Evolutionary conservation across 2,113 vertebrate genomes (phyloP).

Genomic region (Gobio gobio): DNA sequence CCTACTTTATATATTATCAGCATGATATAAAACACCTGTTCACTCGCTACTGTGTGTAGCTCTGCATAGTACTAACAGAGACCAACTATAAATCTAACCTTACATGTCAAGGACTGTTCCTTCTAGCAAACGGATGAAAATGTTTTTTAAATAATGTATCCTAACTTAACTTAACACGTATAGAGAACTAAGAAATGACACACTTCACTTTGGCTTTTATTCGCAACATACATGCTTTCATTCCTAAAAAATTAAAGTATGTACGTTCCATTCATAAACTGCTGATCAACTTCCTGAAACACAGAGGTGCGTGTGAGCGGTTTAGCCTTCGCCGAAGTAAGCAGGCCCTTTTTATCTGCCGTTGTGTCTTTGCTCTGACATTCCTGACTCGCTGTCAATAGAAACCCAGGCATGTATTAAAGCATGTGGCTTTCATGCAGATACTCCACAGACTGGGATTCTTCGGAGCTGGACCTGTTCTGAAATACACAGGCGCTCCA

Average conservation of each 20-base stretch:
- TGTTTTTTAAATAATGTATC: background rate
- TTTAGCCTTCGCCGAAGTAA: background rate
- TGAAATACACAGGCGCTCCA: background rate
- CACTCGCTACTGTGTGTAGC: too few relatives aligned
- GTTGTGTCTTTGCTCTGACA: slow-evolving; percentile 32
- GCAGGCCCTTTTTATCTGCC: slow-evolving; percentile 28
- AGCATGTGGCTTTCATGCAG: background rate
- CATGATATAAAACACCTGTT: background rate
- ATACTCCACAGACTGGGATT: background rate
- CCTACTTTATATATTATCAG: background rate
- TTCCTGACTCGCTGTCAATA: slow-evolving; percentile 1
- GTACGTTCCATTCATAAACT: background rate
- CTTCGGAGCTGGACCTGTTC: background rate
- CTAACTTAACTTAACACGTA: background rate
- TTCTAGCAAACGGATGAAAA: background rate
- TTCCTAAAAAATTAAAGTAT: background rate
- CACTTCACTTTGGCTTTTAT: background rate
- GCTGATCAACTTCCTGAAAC: slow-evolving; percentile 9
- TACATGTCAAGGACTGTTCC: background rate
- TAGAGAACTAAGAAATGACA: background rate
- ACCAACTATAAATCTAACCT: background rate
- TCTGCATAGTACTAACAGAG: background rate
- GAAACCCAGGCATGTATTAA: background rate
- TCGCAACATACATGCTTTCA: background rate
- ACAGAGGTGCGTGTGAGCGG: background rate